Evolutionary conservation across 2,797 vertebrate genomes (phyloP), one percentile per base, ranked within the genome.

Genomic region (Neomorphus geoffroyi): DNA sequence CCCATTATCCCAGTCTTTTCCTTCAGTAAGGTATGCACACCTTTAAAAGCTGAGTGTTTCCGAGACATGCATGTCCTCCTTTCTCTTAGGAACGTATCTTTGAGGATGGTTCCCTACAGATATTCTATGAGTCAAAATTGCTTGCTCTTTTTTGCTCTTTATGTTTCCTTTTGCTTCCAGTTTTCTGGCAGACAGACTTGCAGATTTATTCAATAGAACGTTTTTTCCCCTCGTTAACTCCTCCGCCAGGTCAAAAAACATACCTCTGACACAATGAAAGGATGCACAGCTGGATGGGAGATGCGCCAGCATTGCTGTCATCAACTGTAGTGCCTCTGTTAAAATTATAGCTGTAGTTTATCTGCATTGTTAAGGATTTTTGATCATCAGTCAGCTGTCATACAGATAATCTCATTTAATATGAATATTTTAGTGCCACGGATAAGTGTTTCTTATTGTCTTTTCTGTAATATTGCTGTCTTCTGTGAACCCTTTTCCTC

Each of bases 11-110:
- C 99, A 1, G 97, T 99, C 87, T 98, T 99, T 95, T 99, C 99
- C 83, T 99, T 99, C 96, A 99, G 99, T 98, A 99, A 99, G 98
- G 99, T 99, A 74, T 62, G 93, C 50, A 62, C 46, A 32, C 23
- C n/a, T 90, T 53, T 27, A n/a, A 64, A 80, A 82, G 22, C 70
- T 61, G 57, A 61, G n/a, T 51, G 4, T 90, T 88, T 86, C n/a
- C 26, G 41, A 51, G 51, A 27, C 0, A 2, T 26, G 30, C 18
- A 5, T 45, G 43, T 45, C 27, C 33, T 87, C 81, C 46, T 90
- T 94, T 86, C 37, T 81, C 33, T 75, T 77, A 54, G 32, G 22
- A 81, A 46, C 0, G 0, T 70, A 27, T 70, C 84, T 87, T 48
- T 82, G 26, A 86, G 50, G 50, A 18, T 50, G 33, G 21, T 43